Conservation (phyloP, 2,797 vertebrate species). For the Scleropages formosus region DNA sequence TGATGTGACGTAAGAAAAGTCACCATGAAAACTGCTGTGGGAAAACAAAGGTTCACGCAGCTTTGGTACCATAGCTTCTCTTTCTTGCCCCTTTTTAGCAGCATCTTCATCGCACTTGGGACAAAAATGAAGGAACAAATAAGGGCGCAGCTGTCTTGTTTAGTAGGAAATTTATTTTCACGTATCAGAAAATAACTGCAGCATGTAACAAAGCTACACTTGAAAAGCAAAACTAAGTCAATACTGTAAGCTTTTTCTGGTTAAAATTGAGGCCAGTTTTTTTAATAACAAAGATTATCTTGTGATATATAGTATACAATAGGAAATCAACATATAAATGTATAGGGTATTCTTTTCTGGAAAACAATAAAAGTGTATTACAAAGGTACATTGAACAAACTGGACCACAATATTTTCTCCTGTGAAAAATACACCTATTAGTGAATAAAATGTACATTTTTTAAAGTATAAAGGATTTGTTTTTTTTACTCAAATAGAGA, state of each 20-base stretch:
- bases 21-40: background rate
- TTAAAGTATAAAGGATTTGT: conserved; percentile 81
- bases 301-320: conserved; percentile 76
- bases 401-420: conserved; percentile 83
- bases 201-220: conserved; percentile 79
- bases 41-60: background rate
- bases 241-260: conserved; percentile 71
- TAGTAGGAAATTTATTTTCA: conserved; percentile 81
- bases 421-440: conserved; percentile 97
- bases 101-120: no score
- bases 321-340: conserved; percentile 79
- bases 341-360: conserved; percentile 70
- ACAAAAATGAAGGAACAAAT: background rate
- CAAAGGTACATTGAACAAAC: conserved; percentile 79
- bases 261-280: conserved; percentile 74
- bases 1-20: background rate
- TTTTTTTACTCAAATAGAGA: conserved; percentile 72
- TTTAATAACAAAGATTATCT: conserved; percentile 75
- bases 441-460: conserved; percentile 90
- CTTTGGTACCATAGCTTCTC: background rate
- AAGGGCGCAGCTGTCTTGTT: conserved; percentile 57
- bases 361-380: conserved; percentile 79
- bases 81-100: background rate
- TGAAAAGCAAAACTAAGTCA: conserved; percentile 79
- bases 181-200: conserved; percentile 76